Conservation (phyloP, 1,140 invertebrate species). For the Teleopsis dalmanni region DNA sequence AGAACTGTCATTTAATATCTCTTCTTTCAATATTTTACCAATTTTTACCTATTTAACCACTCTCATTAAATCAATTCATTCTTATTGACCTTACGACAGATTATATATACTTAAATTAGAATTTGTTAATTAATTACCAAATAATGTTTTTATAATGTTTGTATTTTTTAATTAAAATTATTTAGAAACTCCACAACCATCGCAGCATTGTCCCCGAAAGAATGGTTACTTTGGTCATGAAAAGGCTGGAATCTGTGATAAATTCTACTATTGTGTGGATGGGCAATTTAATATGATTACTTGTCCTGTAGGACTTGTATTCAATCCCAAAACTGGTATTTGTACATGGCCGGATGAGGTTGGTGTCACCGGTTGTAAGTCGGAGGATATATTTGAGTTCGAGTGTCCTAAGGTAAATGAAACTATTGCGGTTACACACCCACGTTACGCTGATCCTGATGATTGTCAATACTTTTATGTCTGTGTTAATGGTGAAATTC, state of each 20-base stretch:
- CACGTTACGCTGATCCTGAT: constrained; percentile 77
- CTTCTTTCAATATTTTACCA: too few species aligned
- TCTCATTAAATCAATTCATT: too few species aligned
- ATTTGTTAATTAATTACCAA: neutral
- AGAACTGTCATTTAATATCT: too few species aligned
- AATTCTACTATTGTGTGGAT: constrained; percentile 87
- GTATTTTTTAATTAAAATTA: too few species aligned
- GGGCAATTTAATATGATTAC: constrained; percentile 82
- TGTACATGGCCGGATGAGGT: constrained; percentile 89
- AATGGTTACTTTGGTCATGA: constrained; percentile 86
- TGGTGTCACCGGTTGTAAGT: constrained; percentile 75
- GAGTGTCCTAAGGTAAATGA: constrained; percentile 72
- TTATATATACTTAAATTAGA: too few species aligned
- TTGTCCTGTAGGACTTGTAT: constrained; percentile 80
- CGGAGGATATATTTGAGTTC: constrained; percentile 77
- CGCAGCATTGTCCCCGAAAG: constrained; percentile 68
- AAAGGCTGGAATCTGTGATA: constrained; percentile 69
- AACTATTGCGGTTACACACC: constrained; percentile 65
- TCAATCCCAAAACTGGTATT: constrained; percentile 79
- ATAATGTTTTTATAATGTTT: neutral
- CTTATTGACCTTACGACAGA: too few species aligned
- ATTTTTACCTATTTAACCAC: too few species aligned
- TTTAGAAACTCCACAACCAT: constrained; percentile 64
- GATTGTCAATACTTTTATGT: constrained; percentile 91
- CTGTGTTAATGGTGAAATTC: constrained; percentile 77